Percentiles rank a stretch among this genome's conserved stretches.
These are phyloP conservation scores for Frankliniella intonsa DNA, from an alignment of 2,888 invertebrate genomes.

Conservation along the genomic window DNA sequence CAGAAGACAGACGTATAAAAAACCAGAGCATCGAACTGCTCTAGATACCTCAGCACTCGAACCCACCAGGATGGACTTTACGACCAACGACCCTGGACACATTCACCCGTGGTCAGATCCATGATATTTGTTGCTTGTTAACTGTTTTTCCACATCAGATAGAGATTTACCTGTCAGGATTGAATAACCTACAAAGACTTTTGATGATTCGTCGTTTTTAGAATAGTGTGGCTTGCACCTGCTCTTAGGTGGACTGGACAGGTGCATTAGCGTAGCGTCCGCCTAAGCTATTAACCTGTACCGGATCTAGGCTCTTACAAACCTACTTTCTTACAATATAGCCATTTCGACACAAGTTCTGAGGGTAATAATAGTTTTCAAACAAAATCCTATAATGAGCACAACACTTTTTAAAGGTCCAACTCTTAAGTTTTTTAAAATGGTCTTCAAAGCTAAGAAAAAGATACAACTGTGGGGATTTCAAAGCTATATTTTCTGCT, in stretches of 20 bases:
- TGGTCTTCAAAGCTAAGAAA: too few relatives aligned
- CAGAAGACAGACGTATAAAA: neutral
- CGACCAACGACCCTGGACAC: constrained; percentile 21
- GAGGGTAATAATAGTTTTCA: neutral
- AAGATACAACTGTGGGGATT: too few relatives aligned
- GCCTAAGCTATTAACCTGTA: constrained; percentile 7
- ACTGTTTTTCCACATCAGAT: neutral
- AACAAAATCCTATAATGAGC: neutral
- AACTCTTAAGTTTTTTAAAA: neutral
- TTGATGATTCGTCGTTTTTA: neutral
- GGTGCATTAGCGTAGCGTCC: neutral
- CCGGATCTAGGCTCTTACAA: neutral
- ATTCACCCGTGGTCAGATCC: neutral
- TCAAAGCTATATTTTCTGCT: too few relatives aligned
- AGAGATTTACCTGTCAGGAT: neutral
- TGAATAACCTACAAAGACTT: neutral
- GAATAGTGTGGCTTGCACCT: neutral
- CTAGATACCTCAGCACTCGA: neutral
- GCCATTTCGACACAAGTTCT: too few relatives aligned
- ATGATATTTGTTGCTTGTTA: neutral
- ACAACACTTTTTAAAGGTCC: neutral
- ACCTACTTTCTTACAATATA: neutral
- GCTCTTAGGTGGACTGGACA: neutral
- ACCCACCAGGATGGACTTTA: neutral
- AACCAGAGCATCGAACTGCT: neutral